phyloP scores from a whole-genome alignment of 1,140 invertebrate species.

The Drosophila saltans region DNA sequence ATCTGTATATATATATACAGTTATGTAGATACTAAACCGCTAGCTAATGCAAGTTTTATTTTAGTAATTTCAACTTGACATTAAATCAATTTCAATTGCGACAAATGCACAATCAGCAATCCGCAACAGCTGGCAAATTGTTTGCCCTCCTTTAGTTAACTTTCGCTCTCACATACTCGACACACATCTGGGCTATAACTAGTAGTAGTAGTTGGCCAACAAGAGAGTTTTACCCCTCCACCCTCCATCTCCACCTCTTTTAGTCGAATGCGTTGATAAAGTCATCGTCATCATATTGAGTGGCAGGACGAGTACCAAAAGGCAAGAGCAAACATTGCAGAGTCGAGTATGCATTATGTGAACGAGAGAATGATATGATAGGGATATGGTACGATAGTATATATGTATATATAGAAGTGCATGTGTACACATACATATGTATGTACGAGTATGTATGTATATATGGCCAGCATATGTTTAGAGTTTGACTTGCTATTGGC shows the following conservation, averaged over 20 bases:
- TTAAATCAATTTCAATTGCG: slow-evolving; percentile 24
- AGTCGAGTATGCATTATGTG: slow-evolving; percentile 42
- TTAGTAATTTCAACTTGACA: slow-evolving; percentile 14
- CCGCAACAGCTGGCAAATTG: slow-evolving; percentile 43
- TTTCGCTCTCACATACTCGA: slow-evolving; percentile 57
- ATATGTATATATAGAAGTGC: not conserved
- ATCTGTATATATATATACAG: not conserved
- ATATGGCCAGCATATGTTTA: slow-evolving; percentile 4
- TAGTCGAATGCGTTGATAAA: slow-evolving; percentile 19
- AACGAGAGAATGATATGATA: slow-evolving; percentile 38
- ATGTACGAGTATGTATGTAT: not conserved
- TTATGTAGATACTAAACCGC: not conserved
- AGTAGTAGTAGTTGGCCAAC: slow-evolving; percentile 13
- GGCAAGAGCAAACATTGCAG: slow-evolving; percentile 42
- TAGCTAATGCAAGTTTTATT: slow-evolving; percentile 1
- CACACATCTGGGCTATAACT: slow-evolving; percentile 42
- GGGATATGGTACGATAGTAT: not conserved
- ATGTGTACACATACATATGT: not conserved
- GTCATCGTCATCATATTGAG: slow-evolving; percentile 17
- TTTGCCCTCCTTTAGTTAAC: slow-evolving; percentile 52
- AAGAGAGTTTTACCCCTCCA: not conserved
- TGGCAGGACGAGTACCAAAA: slow-evolving; percentile 5
- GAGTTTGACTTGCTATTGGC: not conserved
- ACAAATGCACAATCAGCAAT: slow-evolving; percentile 29
- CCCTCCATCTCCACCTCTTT: not conserved